Evolutionary conservation across 2,113 vertebrate species (phyloP).

Genomic region (Gambusia affinis): DNA sequence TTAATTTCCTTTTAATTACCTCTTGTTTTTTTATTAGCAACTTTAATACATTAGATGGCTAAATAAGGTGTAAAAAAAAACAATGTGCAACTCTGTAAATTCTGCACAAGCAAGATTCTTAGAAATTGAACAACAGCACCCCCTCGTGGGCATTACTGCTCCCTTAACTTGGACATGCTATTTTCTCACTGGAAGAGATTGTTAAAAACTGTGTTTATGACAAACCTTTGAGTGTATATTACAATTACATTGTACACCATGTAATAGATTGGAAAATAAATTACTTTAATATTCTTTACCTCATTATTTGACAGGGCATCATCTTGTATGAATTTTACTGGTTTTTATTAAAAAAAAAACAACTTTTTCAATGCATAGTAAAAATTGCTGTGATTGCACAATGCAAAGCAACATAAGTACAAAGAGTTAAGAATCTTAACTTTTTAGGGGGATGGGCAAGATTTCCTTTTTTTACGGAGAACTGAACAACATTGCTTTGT

Average conservation of each 20-base stretch:
- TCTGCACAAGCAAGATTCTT: conserved; percentile 2
- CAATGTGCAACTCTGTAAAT: not conserved
- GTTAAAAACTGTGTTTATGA: not conserved
- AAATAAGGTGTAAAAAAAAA: conserved; percentile 1
- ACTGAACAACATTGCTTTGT: not conserved
- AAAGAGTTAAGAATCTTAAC: not conserved
- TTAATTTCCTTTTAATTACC: conserved; percentile 5
- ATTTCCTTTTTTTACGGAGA: not conserved
- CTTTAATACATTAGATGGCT: not conserved
- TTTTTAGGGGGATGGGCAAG: not conserved
- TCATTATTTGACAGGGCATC: not conserved
- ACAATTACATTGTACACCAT: not conserved
- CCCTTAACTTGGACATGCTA: not conserved
- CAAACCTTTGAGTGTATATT: not conserved
- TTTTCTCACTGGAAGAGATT: not conserved
- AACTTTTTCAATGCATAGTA: not conserved
- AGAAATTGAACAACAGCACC: conserved; percentile 41
- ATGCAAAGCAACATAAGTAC: no score
- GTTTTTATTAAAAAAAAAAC: not conserved
- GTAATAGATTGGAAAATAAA: not conserved
- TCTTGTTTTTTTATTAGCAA: not conserved
- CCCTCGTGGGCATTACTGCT: conserved; percentile 45
- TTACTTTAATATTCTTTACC: not conserved
- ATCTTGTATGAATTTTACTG: not conserved
- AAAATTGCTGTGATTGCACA: not conserved